These are phyloP conservation scores for Galago senegalensis DNA, from an alignment of 2,797 vertebrate genomes.

Conservation along the genomic window DNA sequence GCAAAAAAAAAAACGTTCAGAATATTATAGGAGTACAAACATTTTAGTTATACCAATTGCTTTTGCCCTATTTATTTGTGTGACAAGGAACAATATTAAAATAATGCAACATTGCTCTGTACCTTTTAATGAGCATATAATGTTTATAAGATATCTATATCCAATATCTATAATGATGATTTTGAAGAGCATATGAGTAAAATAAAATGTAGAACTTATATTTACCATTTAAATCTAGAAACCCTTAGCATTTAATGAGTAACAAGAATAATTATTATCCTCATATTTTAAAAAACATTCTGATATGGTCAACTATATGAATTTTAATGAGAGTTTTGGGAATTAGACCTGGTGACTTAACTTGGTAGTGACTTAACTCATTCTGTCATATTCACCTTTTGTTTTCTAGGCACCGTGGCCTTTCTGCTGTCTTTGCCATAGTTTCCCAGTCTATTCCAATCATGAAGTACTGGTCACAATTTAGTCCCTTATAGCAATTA, in stretches of 20 bases:
- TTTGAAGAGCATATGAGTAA: constrained; percentile 42
- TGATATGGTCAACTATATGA: background rate
- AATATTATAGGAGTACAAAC: too few relatives aligned
- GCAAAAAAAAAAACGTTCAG: background rate
- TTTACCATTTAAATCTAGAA: constrained; percentile 36
- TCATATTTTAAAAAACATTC: constrained; percentile 15
- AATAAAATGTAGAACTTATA: constrained; percentile 47
- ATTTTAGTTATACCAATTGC: too few relatives aligned
- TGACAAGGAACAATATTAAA: background rate
- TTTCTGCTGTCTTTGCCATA: background rate
- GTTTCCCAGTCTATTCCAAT: background rate
- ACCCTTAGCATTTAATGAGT: constrained; percentile 47
- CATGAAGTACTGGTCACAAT: background rate
- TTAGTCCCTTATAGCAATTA: background rate
- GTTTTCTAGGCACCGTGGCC: background rate
- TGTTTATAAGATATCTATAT: constrained; percentile 27
- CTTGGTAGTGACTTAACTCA: background rate
- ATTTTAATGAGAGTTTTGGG: background rate
- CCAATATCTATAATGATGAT: background rate
- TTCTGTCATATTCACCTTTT: background rate
- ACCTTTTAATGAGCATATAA: background rate
- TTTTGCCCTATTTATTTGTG: background rate
- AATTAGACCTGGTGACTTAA: background rate
- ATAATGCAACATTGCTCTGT: background rate
- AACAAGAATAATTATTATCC: constrained; percentile 37